Base-by-base conservation (phyloP, 2,113 vertebrate species). In the Xerus inauris region DNA sequence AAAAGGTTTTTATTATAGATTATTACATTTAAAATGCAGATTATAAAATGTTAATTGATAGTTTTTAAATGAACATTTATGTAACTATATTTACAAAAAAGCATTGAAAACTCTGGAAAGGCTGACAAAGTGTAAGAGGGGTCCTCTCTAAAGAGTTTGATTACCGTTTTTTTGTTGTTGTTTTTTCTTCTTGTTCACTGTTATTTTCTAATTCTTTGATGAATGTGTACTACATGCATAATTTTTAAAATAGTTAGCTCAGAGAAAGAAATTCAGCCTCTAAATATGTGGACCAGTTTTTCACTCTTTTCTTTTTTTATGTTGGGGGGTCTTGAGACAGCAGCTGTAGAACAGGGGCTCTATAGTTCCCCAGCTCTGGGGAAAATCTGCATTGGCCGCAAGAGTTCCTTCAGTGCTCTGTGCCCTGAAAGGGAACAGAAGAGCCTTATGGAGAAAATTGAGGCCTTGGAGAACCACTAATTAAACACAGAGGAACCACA, bases 401-500 rank as follows among this genome's bases (percentile, higher is more conserved):
- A 64, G 76, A 81, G 71, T 71, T 80, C 93, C 87, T 24, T 82
- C 57, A 95, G 54, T 8, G 51, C 40, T 65, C 90, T n/a, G 32
- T 77, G 87, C 51, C 67, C 67, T 14, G 0, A 59, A 75, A 54
- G 87, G 54, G 62, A 91, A 93, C 87, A 96, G 79, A 86, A 94
- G 69, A 94, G 83, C 54, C 75, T 87, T 83, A 85, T 28, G 72
- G 35, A 87, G 84, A 84, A 96, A 89, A 95, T 4, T 6, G 76
- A 93, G 76, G 65, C 72, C 80, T 88, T 81, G 40, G 67, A 95
- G 64, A 96, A 57, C 38, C 94, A 82, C 64, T 65, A 81, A 87
- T 88, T 73, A 93, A 95, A 96, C 69, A 92, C 72, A 90, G 54
- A 75, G 95, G 95, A 97, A 95, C 62, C 67, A 1, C 32, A 75